phyloP scores from a whole-genome alignment of 2,797 vertebrate genomes.

The Cynopterus sphinx region DNA sequence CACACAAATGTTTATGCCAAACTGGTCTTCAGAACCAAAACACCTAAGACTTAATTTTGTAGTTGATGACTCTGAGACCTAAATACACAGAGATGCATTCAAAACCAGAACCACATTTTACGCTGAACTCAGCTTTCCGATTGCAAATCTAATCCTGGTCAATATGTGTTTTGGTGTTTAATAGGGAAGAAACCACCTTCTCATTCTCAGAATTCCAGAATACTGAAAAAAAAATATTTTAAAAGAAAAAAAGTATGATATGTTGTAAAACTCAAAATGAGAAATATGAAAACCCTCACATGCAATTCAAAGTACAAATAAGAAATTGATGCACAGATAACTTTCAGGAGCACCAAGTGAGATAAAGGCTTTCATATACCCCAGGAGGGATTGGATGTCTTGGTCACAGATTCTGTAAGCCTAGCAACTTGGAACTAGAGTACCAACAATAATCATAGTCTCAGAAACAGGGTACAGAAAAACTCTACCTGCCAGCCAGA shows the following conservation, averaged over 20 bases:
- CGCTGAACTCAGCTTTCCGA: neutral
- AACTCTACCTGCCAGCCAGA: neutral
- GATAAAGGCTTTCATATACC: neutral
- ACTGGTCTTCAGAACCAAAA: neutral
- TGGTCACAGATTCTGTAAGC: neutral
- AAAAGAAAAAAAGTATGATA: neutral
- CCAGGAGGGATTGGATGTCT: neutral
- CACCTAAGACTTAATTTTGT: neutral
- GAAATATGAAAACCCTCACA: neutral
- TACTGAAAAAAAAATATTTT: neutral
- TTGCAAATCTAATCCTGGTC: neutral
- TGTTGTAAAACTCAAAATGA: neutral
- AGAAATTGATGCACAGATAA: neutral
- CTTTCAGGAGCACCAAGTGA: neutral
- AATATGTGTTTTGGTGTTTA: neutral
- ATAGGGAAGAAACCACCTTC: neutral
- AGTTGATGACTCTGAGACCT: neutral
- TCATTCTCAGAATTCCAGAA: neutral
- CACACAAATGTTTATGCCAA: neutral
- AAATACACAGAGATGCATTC: neutral
- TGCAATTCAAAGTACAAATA: neutral
- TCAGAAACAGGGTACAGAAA: neutral
- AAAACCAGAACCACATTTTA: neutral
- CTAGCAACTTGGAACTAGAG: neutral
- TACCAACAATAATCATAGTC: neutral